Evolutionary conservation across 2,888 invertebrate species (phyloP), one percentile per base, ranked within the genome.

Genomic region (Euphydryas editha): DNA sequence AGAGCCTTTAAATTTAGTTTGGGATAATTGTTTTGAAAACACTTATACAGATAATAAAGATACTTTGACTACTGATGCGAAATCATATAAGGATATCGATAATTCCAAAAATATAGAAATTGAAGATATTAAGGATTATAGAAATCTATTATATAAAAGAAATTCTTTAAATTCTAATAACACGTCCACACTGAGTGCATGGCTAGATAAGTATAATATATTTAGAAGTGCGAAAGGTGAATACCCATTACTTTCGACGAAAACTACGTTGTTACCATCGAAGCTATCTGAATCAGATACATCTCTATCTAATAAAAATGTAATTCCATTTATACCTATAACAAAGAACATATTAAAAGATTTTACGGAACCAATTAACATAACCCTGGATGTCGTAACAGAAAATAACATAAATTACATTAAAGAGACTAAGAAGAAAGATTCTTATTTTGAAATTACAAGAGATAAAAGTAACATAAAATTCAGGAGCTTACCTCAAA

Each of bases 401-500:
- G 87, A 88, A 69, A 86, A 78, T 77, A 58, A 24, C n/a, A 30
- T 63, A 36, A 65, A 63, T 21, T 83, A 81, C 76, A 77, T 85
- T 69, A 79, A 76, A 75, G 81, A 81, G 21, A 85, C 83, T 78
- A 85, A 87, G 72, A 84, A 84, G 24, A 85, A 88, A 69, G 88
- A 89, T 78, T 89, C 89, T 88, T 84, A 86, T 73, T 11, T 54
- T 17, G 54, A 54, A 17, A 88, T 86, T 72, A 78, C 80, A 75
- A 85, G 86, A 74, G 88, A 92, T 71, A 83, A 76, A 73, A 87
- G 82, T 72, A 85, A 87, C 82, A 92, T 93, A 84, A 86, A 88
- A 84, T 93, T 93, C 82, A 88, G 84, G 76, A 83, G 85, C 68
- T 80, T 89, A 62, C 93, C 92, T 65, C 92, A 92, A 74, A 86